Evolutionary conservation across 2,797 vertebrate genomes (phyloP), one percentile per base, ranked within the genome.

Genomic region (Philypnodon macrostomus): DNA sequence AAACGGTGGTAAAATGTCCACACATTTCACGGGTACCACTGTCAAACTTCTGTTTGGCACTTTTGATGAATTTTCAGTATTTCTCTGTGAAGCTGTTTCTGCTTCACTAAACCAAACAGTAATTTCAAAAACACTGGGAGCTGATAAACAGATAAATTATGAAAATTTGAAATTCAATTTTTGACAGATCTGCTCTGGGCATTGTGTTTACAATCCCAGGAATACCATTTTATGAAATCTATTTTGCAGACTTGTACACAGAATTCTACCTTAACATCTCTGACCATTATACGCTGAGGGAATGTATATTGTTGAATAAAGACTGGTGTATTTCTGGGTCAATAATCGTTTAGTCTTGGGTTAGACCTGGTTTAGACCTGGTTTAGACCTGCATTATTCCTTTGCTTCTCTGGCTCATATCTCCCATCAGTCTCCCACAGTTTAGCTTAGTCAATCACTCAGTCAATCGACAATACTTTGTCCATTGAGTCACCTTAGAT

Each of bases 401-500:
- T 70, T 42, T 69, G 18, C 70, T 73, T 51, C 40, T 56, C 24
- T 51, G 37, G 49, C 39, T 72, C 51, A 47, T 47, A 41, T 46
- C 41, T 14, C 50, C 38, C 14, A 1, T 65, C 44, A 55, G 26
- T 11, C n/a, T 9, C 24, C 53, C 27, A 15, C 53, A 49, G 36
- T 67, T n/a, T n/a, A n/a, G n/a, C n/a, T n/a, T n/a, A n/a, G n/a
- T n/a, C n/a, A n/a, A n/a, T n/a, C 46, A 46, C 44, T 41, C 52
- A 40, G 73, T 79, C 71, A 59, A 44, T 70, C 54, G 42, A 51
- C 41, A n/a, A 60, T 67, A 45, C 70, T 75, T 75, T 67, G n/a
- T n/a, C n/a, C n/a, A n/a, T n/a, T n/a, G n/a, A n/a, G n/a, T n/a
- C n/a, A n/a, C n/a, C n/a, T n/a, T n/a, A n/a, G n/a, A n/a, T n/a